A percentile compares a stretch with the other conserved stretches of the same genome.
phyloP scores from a whole-genome alignment of 2,113 vertebrate species.

The Raja brachyura region DNA sequence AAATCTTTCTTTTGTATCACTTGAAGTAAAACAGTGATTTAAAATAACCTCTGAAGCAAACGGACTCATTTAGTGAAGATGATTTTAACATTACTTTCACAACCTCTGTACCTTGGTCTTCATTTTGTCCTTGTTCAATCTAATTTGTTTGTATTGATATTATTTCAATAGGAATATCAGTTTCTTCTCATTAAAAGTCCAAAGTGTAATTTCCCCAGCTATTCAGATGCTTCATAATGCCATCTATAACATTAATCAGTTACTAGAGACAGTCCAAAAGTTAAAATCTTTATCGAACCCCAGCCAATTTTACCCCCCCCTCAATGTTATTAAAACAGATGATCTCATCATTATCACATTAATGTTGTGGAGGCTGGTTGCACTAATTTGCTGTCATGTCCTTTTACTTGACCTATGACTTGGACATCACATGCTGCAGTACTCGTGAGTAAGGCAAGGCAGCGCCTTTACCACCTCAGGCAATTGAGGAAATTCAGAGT shows the following conservation, averaged over 20 bases:
- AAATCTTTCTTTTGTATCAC: neutral
- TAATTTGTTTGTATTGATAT: neutral
- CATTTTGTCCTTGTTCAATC: neutral
- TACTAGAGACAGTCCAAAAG: neutral
- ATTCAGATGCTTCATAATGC: neutral
- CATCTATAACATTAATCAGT: neutral
- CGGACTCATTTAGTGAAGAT: neutral
- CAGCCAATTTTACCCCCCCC: no score
- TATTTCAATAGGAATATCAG: neutral
- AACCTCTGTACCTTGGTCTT: neutral
- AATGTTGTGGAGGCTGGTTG: no score
- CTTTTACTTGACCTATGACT: no score
- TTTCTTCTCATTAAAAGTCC: neutral
- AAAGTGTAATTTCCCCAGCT: neutral
- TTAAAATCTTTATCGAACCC: neutral
- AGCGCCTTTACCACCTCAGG: no score
- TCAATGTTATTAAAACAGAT: no score
- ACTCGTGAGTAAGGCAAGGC: no score
- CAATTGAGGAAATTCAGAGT: no score
- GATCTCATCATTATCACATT: no score
- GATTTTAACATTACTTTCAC: neutral
- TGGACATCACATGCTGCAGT: no score
- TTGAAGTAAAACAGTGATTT: neutral
- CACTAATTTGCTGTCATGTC: no score
- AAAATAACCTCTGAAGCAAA: neutral